Evolutionary conservation across 2,113 vertebrate species (phyloP).

Genomic region (Dinomys branickii): DNA sequence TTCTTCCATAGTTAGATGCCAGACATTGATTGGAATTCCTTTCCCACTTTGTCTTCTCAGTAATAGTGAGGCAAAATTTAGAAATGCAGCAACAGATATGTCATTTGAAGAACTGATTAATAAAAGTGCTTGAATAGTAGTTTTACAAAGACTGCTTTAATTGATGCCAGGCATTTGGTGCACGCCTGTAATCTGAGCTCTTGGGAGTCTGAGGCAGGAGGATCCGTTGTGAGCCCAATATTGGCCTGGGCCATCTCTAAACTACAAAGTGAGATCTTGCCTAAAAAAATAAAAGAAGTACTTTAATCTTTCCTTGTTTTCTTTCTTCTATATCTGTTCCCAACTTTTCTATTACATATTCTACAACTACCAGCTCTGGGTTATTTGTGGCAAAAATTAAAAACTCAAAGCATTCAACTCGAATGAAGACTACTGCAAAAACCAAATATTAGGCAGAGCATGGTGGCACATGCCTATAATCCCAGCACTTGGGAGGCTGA

Average conservation of each 20-base stretch:
- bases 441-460: neutral
- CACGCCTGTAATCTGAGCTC: neutral
- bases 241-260: neutral
- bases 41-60: neutral
- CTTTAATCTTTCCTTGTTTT: neutral
- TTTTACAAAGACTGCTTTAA: slow-evolving; percentile 28
- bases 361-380: neutral
- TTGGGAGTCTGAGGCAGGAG: neutral
- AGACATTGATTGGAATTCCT: neutral
- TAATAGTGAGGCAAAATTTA: slow-evolving; percentile 9
- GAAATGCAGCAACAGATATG: slow-evolving; percentile 19
- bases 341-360: slow-evolving; percentile 3
- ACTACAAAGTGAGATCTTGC: neutral
- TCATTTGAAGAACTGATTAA: slow-evolving; percentile 28
- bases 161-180: neutral
- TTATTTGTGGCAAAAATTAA: slow-evolving; percentile 38
- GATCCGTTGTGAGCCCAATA: neutral
- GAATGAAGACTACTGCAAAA: slow-evolving; percentile 25
- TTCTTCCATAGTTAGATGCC: neutral
- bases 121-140: neutral
- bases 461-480: too few species aligned
- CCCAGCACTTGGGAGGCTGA: too few species aligned
- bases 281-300: neutral
- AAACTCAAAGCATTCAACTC: slow-evolving; percentile 19
- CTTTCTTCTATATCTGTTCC: neutral